Conservation (phyloP, 2,888 invertebrate genomes). For the Biston stratarius region DNA sequence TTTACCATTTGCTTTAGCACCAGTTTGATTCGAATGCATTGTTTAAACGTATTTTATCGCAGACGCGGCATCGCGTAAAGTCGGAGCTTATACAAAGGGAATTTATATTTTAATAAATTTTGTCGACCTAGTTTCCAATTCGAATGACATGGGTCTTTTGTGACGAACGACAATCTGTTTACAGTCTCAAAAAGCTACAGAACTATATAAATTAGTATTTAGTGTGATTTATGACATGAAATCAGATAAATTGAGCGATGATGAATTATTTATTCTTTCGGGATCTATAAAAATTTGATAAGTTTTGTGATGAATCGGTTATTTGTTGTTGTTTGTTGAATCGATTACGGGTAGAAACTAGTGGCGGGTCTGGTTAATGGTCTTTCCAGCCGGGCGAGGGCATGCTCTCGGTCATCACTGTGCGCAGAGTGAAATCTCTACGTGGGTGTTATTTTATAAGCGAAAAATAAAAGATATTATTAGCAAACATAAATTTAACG, state of each 20-base stretch:
- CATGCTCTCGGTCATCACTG: constrained; percentile 31
- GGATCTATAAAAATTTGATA: constrained; percentile 20
- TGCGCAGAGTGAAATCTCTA: constrained; percentile 16
- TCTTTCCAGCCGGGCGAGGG: constrained; percentile 35
- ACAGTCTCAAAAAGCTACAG: constrained; percentile 6
- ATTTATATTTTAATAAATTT: constrained; percentile 32
- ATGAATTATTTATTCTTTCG: constrained; percentile 36
- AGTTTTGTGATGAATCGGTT: constrained; percentile 1
- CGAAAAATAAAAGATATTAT: background rate
- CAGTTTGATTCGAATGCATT: constrained; percentile 52
- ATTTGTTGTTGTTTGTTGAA: constrained; percentile 40
- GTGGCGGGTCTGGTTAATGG: constrained; percentile 42
- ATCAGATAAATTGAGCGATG: constrained; percentile 40
- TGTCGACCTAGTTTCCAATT: constrained; percentile 35
- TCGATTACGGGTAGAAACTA: constrained; percentile 45
- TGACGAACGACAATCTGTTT: constrained; percentile 26
- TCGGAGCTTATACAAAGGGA: constrained; percentile 24
- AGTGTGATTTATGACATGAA: constrained; percentile 7
- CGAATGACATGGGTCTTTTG: constrained; percentile 32
- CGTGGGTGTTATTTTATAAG: background rate
- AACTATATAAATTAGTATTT: constrained; percentile 17
- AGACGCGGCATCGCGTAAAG: constrained; percentile 18
- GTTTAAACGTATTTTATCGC: constrained; percentile 36
- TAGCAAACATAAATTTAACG: background rate
- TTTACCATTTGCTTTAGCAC: constrained; percentile 51